Evolutionary conservation across 2,113 vertebrate species (phyloP).

Genomic region (Clinocottus analis): DNA sequence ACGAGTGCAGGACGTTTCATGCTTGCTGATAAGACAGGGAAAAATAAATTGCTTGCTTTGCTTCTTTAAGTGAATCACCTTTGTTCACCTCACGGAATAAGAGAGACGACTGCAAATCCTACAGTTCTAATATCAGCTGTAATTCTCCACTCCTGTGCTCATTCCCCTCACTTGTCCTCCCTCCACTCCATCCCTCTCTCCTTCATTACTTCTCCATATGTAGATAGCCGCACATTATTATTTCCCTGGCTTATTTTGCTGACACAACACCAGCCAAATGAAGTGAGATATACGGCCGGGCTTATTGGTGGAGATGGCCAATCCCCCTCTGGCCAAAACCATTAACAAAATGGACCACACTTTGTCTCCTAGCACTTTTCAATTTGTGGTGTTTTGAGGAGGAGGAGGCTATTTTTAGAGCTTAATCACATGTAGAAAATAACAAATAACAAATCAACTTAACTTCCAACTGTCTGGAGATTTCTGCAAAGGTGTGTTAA

Average conservation of each 20-base stretch:
- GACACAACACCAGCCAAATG: conserved; percentile 80
- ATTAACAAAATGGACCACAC: conserved; percentile 76
- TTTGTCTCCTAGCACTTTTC: conserved; percentile 61
- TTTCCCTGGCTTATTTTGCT: conserved; percentile 81
- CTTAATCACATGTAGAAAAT: conserved; percentile 59
- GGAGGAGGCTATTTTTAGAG: conserved; percentile 53
- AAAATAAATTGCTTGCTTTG: conserved; percentile 48
- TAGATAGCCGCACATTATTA: conserved; percentile 80
- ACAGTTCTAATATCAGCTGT: conserved; percentile 45
- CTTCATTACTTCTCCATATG: conserved; percentile 83
- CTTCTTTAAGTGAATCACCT: conserved; percentile 49
- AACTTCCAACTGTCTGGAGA: conserved; percentile 30
- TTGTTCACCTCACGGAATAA: conserved; percentile 33
- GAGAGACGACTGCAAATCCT: conserved; percentile 47
- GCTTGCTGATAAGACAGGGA: conserved; percentile 25
- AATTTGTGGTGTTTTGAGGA: conserved; percentile 24
- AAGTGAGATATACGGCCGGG: conserved; percentile 83
- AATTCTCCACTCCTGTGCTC: conserved; percentile 41
- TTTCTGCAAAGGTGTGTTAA: conserved; percentile 40
- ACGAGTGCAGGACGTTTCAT: conserved; percentile 27
- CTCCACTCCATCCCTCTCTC: conserved; percentile 55
- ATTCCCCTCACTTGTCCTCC: conserved; percentile 30
- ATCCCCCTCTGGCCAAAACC: conserved; percentile 76
- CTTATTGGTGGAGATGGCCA: conserved; percentile 81
- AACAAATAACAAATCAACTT: conserved; percentile 49